Evolutionary conservation across 2,113 vertebrate genomes (phyloP), one percentile per base, ranked within the genome.

Genomic region (Pholis gunnellus): DNA sequence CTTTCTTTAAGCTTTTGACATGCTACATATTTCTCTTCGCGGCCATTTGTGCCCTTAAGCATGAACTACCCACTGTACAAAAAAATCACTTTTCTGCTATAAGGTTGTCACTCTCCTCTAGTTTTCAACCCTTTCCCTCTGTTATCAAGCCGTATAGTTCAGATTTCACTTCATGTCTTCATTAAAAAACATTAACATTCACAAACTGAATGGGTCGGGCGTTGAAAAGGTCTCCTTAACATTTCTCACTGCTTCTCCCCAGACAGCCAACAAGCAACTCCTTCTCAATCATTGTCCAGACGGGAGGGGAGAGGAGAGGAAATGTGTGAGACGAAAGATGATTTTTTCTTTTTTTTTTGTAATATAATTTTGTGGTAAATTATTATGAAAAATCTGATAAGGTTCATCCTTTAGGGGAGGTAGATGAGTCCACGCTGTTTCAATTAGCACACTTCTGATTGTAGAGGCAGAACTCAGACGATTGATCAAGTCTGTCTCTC

Each of bases 211-310:
- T 93, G 96, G 96, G 96, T 96, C 96, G 94, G 96, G 95, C 96
- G 94, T 93, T 97, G 96, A 97, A 98, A 99, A 98, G 97, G 97
- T 97, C 97, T 97, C 96, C 94, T 96, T 97, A 97, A 97, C 97
- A 97, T 98, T 98, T 98, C 96, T 95, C 96, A 92, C 95, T 92
- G 96, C 72, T 67, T 67, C 73, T 82, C 75, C 44, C 38, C 72
- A 72, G 90, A 92, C 85, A 86, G 86, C 85, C 79, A 72, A 81
- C 97, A 97, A 96, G 96, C 97, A 96, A 94, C 95, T 96, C 95
- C 96, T 96, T 96, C 96, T 97, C 96, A 96, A 96, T 97, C 97
- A 97, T 95, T 95, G 95, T 88, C 81, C 78, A 61, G 88, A 68
- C 57, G 59, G 79, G 54, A 80, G 56, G 57, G 20, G 15, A 18